phyloP scores from a whole-genome alignment of 2,888 invertebrate genomes.

The Atherix ibis region DNA sequence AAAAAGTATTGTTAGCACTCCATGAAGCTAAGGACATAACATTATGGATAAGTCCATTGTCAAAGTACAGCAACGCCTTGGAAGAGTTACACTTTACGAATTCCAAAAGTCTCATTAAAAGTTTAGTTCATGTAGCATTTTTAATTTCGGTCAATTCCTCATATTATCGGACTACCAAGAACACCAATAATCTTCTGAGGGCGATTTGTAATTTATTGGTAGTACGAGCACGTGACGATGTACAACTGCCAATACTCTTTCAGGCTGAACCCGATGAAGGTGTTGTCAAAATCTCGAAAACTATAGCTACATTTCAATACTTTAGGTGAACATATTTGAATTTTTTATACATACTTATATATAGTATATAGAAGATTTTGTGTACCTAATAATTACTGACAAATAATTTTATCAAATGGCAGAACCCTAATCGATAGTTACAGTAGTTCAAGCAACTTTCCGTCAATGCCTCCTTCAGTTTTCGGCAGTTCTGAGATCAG shows the following conservation, averaged over 20 bases:
- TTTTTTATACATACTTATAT: no score
- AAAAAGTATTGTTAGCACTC: constrained; percentile 55
- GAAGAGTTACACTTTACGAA: constrained; percentile 58
- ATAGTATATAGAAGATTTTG: no score
- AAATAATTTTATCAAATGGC: background rate
- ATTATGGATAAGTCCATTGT: constrained; percentile 61
- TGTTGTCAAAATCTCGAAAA: constrained; percentile 41
- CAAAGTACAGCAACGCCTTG: constrained; percentile 34
- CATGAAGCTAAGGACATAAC: constrained; percentile 76
- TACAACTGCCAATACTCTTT: constrained; percentile 69
- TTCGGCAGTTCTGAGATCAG: no score
- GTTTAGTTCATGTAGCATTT: constrained; percentile 70
- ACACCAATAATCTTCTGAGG: constrained; percentile 55
- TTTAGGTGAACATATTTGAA: no score
- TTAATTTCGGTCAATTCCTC: constrained; percentile 74
- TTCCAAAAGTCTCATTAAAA: constrained; percentile 40
- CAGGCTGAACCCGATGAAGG: constrained; percentile 73
- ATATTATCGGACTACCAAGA: constrained; percentile 51
- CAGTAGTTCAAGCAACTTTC: no score
- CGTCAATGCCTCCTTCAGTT: no score
- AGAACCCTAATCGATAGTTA: no score
- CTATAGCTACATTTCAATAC: constrained; percentile 37
- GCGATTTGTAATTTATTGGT: constrained; percentile 74
- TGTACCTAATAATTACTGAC: background rate
- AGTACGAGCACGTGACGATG: constrained; percentile 51